These are phyloP conservation scores for Muscicapa comitata DNA, from an alignment of 2,797 vertebrate genomes.

Conservation along the genomic window DNA sequence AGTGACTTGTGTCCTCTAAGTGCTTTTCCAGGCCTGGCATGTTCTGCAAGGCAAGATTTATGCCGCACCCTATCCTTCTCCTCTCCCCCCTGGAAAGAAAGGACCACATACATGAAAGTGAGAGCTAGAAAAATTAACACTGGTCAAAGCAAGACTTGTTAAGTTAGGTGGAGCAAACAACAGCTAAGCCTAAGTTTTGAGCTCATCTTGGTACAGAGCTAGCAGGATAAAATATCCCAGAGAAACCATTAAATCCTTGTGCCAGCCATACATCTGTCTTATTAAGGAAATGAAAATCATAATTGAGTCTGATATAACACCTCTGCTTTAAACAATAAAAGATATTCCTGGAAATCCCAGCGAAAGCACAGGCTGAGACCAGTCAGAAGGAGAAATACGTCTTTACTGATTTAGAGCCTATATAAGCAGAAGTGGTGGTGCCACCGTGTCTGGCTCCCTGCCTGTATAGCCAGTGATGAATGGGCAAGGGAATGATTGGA, in stretches of 20 bases:
- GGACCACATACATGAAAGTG: neutral
- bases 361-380: constrained; percentile 5
- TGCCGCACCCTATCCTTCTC: neutral
- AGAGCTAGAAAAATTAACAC: neutral
- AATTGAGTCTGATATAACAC: constrained; percentile 43
- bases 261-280: constrained; percentile 7
- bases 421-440: constrained; percentile 71
- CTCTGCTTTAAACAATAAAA: constrained; percentile 60
- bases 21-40: constrained; percentile 10
- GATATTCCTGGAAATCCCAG: constrained; percentile 56
- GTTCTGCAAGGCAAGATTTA: neutral
- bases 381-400: constrained; percentile 44
- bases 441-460: constrained; percentile 70
- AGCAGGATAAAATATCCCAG: neutral
- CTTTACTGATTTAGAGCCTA: constrained; percentile 60
- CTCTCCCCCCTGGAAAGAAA: neutral
- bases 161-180: neutral
- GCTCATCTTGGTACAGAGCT: neutral
- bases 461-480: constrained; percentile 61
- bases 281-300: constrained; percentile 44
- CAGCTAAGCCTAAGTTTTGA: neutral
- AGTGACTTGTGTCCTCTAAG: neutral
- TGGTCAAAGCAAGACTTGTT: neutral
- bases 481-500: constrained; percentile 48
- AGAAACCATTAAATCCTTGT: neutral